Evolutionary conservation across 2,113 vertebrate species (phyloP).

Genomic region (Sebastes fasciatus): DNA sequence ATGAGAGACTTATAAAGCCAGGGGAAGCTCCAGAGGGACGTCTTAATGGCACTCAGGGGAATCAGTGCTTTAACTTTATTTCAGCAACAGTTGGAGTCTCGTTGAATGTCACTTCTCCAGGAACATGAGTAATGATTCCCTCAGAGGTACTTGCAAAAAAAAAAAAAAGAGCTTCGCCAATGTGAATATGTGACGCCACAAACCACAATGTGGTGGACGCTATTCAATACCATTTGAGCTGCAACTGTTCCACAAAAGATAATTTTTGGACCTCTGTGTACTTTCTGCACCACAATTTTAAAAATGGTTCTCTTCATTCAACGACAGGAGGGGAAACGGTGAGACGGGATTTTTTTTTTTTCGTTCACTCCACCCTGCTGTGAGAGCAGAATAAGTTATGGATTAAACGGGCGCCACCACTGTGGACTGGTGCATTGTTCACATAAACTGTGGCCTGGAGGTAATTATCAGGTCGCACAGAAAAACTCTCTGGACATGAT

Average conservation of each 20-base stretch:
- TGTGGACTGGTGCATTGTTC: slow-evolving; percentile 31
- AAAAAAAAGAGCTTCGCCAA: background rate
- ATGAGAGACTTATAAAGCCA: slow-evolving; percentile 33
- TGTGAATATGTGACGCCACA: slow-evolving; percentile 12
- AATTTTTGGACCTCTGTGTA: background rate
- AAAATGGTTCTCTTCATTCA: slow-evolving; percentile 34
- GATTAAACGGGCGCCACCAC: slow-evolving; percentile 32
- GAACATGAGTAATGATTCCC: slow-evolving; percentile 50
- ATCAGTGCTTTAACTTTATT: slow-evolving; percentile 55
- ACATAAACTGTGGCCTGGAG: slow-evolving; percentile 40
- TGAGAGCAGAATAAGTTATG: slow-evolving; percentile 49
- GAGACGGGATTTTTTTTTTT: slow-evolving; percentile 5
- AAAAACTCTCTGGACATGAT: slow-evolving; percentile 43
- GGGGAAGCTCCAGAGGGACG: slow-evolving; percentile 40
- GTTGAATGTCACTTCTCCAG: slow-evolving; percentile 51
- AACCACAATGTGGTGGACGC: background rate
- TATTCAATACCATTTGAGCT: slow-evolving; percentile 9
- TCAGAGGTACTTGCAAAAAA: background rate
- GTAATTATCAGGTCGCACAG: slow-evolving; percentile 59
- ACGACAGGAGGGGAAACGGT: slow-evolving; percentile 22
- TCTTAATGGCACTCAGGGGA: slow-evolving; percentile 57
- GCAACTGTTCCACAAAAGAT: slow-evolving; percentile 13
- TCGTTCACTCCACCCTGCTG: slow-evolving; percentile 27
- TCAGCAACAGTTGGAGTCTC: slow-evolving; percentile 22
- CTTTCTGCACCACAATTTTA: slow-evolving; percentile 19